phyloP scores from a whole-genome alignment of 2,113 vertebrate genomes.

The Brachypodius melanocephalos region DNA sequence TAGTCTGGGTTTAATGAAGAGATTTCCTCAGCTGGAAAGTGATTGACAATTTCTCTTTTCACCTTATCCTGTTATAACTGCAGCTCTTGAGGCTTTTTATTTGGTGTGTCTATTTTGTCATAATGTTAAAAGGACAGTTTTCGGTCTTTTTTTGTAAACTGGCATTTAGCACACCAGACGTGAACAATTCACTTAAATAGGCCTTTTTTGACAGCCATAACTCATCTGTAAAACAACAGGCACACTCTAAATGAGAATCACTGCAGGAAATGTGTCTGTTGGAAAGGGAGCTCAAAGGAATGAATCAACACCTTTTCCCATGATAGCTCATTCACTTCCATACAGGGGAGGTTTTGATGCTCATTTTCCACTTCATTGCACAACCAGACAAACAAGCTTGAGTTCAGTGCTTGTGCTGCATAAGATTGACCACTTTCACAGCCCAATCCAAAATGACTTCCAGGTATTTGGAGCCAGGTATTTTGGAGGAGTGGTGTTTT shows the following conservation, averaged over 20 bases:
- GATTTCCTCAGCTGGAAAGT: background rate
- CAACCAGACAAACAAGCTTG: background rate
- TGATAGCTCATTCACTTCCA: background rate
- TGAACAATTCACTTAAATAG: conserved; percentile 22
- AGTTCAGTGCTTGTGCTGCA: background rate
- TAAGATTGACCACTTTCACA: background rate
- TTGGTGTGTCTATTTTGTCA: background rate
- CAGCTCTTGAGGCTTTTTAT: background rate
- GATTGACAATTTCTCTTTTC: conserved; percentile 18
- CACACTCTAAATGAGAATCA: background rate
- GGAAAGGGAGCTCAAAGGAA: background rate
- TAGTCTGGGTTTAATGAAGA: conserved; percentile 25
- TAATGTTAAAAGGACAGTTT: background rate
- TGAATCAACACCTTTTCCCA: background rate
- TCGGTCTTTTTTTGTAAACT: background rate
- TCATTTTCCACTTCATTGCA: conserved; percentile 3
- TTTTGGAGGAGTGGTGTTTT: background rate
- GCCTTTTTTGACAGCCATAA: conserved; percentile 26
- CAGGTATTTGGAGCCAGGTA: background rate
- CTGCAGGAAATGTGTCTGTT: conserved; percentile 2
- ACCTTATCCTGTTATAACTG: background rate
- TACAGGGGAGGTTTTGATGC: background rate
- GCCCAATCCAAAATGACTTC: background rate
- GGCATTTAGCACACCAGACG: background rate
- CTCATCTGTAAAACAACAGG: conserved; percentile 44